A percentile compares a stretch with the other conserved stretches of the same genome.
Conservation (phyloP, 2,888 invertebrate species). For the Stenodema calcarata region DNA sequence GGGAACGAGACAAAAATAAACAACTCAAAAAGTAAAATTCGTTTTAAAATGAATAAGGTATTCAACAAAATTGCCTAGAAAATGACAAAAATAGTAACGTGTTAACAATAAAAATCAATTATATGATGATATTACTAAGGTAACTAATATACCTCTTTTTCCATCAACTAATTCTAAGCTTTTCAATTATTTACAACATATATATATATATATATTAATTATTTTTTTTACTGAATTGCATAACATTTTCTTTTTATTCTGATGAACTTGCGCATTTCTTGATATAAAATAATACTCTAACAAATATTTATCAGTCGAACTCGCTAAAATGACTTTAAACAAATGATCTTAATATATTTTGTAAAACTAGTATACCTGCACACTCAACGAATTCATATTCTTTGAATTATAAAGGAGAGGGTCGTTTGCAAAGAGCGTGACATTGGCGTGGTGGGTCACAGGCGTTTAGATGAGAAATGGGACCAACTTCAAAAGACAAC, state of each 20-base stretch:
- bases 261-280: conserved; percentile 35
- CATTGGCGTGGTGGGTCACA: too few relatives aligned
- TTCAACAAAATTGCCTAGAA: conserved; percentile 34
- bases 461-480: too few relatives aligned
- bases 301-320: conserved; percentile 48
- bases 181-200: conserved; percentile 38
- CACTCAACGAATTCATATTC: conserved; percentile 2
- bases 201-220: conserved; percentile 21
- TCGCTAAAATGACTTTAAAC: conserved; percentile 44
- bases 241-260: conserved; percentile 28
- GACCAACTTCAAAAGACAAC: too few relatives aligned
- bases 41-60: neutral
- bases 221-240: conserved; percentile 30
- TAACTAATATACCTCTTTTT: conserved; percentile 47
- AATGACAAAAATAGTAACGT: conserved; percentile 39
- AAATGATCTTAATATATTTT: conserved; percentile 12
- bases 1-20: neutral
- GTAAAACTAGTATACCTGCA: conserved; percentile 32
- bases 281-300: conserved; percentile 49
- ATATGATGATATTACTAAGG: conserved; percentile 45
- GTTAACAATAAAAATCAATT: conserved; percentile 34
- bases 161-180: conserved; percentile 7
- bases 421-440: neutral
- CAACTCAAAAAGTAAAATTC: neutral
- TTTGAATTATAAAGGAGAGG: neutral